Evolutionary conservation across 2,888 invertebrate genomes (phyloP), one percentile per base, ranked within the genome.

Genomic region (Callinectes sapidus): DNA sequence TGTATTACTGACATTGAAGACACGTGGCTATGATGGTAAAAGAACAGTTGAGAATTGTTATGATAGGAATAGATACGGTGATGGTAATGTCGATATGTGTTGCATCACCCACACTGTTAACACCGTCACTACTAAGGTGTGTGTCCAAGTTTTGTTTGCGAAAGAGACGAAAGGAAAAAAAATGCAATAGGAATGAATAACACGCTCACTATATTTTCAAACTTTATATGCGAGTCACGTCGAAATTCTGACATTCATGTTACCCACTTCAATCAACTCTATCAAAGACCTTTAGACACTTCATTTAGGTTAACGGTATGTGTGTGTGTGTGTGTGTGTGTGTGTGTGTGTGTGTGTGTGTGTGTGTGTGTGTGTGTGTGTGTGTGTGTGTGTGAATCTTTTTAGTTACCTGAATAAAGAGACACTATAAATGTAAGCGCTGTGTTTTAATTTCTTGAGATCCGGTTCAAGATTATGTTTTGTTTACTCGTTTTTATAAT

Each of bases 311-410:
- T 61, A 23, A 18, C 2, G 61, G 1, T 61, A 23, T 61, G 61
- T 61, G 18, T 61, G 61, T 61, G 61, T 61, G 61, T 61, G 61
- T 61, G 61, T 61, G 71, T 71, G 71, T 71, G 71, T 71, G 71
- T 71, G 61, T 61, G 61, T 61, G 61, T 61, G 16, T 61, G 61
- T 61, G 61, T 61, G 61, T 61, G 61, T 61, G 61, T 61, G 61
- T 61, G 61, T 61, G 61, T 61, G 71, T 71, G 71, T 71, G 71
- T 71, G 71, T 71, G 61, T 61, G 61, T 61, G 61, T 61, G 61
- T 61, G 61, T 61, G 61, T 61, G 61, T 61, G 61, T 61, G 61
- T 61, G 61, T 61, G 61, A 48, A 48, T 48, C 0, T 48, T 48
- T 8, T 48, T 48, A 39, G 48, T 48, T 48, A 48, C 10, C 48